These are phyloP conservation scores for Laterallus jamaicensis DNA, from an alignment of 2,113 vertebrate genomes.

Conservation along the genomic window DNA sequence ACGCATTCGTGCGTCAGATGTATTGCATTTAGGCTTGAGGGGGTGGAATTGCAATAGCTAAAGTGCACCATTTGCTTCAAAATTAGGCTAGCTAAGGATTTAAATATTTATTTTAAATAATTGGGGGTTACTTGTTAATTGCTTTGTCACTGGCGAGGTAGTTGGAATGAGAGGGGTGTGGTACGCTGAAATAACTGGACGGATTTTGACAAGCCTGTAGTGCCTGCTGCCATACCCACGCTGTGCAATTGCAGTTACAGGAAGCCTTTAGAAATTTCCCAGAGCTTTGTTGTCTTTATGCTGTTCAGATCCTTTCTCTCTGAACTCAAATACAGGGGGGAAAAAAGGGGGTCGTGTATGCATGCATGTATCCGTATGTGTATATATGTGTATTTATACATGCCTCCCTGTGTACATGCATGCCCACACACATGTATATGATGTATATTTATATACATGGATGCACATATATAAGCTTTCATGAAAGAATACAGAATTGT, in stretches of 20 bases:
- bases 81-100: neutral
- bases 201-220: slow-evolving; percentile 5
- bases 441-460: neutral
- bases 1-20: neutral
- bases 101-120: neutral
- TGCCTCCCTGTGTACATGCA: rapidly evolving
- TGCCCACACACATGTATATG: no score
- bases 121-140: neutral
- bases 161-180: slow-evolving; percentile 24
- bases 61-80: neutral
- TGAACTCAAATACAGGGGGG: neutral
- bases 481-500: neutral
- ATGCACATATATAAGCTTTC: neutral
- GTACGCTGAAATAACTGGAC: neutral
- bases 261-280: slow-evolving; percentile 11
- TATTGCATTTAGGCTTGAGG: neutral
- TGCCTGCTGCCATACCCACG: neutral
- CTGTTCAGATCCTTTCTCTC: neutral
- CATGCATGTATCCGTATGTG: rapidly evolving
- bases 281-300: neutral
- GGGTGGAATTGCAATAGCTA: slow-evolving; percentile 9
- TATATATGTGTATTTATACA: neutral
- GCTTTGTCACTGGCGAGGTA: neutral
- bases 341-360: rapidly evolving
- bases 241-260: neutral